Conservation (phyloP, 2,113 vertebrate species). For the Sciurus niger region DNA sequence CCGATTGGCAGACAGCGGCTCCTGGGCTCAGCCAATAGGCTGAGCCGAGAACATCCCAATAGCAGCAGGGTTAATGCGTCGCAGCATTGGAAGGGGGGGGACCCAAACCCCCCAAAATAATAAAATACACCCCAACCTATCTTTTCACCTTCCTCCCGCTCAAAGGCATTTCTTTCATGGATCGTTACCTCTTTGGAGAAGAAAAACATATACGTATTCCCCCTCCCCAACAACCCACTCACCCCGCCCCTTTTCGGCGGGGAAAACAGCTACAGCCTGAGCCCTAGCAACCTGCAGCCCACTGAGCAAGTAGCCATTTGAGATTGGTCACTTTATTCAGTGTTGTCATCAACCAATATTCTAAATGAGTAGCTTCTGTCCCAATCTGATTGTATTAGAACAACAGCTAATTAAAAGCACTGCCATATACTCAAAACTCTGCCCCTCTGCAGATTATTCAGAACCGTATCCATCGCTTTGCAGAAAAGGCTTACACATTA, state of each 20-base stretch:
- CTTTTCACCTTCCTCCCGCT: slow-evolving; percentile 62
- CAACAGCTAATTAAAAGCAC: slow-evolving; percentile 56
- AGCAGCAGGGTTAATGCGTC: slow-evolving; percentile 84
- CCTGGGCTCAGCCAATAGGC: slow-evolving; percentile 86
- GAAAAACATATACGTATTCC: slow-evolving; percentile 48
- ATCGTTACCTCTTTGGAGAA: slow-evolving; percentile 50
- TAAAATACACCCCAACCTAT: slow-evolving; percentile 54
- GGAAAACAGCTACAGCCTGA: slow-evolving; percentile 73
- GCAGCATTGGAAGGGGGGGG: slow-evolving; percentile 62
- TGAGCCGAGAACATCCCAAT: slow-evolving; percentile 80
- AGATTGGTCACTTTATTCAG: slow-evolving; percentile 78
- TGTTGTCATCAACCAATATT: slow-evolving; percentile 74
- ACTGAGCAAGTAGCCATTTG: slow-evolving; percentile 77
- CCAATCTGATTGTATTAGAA: slow-evolving; percentile 60
- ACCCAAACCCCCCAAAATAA: not conserved
- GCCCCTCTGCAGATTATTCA: slow-evolving; percentile 43
- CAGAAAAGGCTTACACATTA: slow-evolving; percentile 67
- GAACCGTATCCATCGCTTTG: slow-evolving; percentile 54
- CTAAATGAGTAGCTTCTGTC: slow-evolving; percentile 66
- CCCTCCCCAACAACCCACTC: slow-evolving; percentile 49
- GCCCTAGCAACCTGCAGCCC: slow-evolving; percentile 84
- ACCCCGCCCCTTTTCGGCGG: slow-evolving; percentile 68
- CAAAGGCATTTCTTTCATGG: slow-evolving; percentile 48
- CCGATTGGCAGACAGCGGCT: slow-evolving; percentile 89
- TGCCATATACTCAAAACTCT: slow-evolving; percentile 50